Evolutionary conservation across 2,113 vertebrate genomes (phyloP).

Genomic region (Strigops habroptila): DNA sequence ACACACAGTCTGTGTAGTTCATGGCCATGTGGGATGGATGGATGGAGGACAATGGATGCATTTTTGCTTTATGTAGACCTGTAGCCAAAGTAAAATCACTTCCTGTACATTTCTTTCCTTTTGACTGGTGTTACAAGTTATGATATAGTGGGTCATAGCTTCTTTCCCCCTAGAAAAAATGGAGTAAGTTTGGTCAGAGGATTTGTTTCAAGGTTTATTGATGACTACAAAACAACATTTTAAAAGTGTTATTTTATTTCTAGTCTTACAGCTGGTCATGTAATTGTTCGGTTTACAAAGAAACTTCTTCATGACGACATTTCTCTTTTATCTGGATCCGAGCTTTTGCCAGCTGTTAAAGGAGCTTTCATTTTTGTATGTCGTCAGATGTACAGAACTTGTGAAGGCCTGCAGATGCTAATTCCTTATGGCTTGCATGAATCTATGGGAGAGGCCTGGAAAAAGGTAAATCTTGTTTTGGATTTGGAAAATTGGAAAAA

Average conservation of each 20-base stretch:
- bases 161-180: not conserved
- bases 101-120: not conserved
- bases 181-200: not conserved
- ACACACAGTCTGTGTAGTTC: not conserved
- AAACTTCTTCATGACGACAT: constrained; percentile 82
- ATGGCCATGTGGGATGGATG: not conserved
- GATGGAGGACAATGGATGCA: not conserved
- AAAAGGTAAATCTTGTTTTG: constrained; percentile 77
- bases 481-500: not conserved
- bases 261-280: constrained; percentile 81
- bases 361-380: constrained; percentile 92
- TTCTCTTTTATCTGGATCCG: constrained; percentile 65
- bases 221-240: not conserved
- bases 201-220: not conserved
- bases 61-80: not conserved
- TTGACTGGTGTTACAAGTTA: not conserved
- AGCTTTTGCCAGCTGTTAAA: constrained; percentile 72
- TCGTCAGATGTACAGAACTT: constrained; percentile 90
- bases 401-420: constrained; percentile 86
- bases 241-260: constrained; percentile 33
- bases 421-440: constrained; percentile 83
- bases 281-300: constrained; percentile 86
- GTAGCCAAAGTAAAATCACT: not conserved
- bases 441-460: constrained; percentile 84
- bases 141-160: not conserved